Base-by-base conservation (phyloP, 2,888 invertebrate genomes). In the Pogonocherus hispidulus region DNA sequence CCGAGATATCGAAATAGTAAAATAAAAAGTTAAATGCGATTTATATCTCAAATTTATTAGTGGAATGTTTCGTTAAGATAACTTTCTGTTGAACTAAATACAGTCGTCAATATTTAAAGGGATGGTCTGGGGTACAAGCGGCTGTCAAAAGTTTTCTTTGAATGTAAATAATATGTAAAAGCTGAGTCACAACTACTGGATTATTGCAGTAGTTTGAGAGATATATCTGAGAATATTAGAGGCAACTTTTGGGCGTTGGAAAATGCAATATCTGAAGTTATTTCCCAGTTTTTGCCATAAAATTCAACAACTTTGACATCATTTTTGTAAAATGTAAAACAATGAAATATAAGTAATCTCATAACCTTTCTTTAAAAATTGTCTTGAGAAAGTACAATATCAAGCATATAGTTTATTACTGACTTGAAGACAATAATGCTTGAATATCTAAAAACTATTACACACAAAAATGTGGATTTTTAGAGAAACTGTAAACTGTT, bases 31-130 rank as follows among this genome's bases (percentile, higher is more conserved):
- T 79, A 76, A 80, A 82, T 80, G 78, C 77, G 82, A 84, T 84
- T 79, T 77, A 72, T 82, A 82, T 82, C 81, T 72, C 69, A 80
- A 82, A 84, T 84, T 84, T 85, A 85, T 85, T 84, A 84, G 83
- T 73, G 76, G 82, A 82, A 82, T 84, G 84, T 81, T 78, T 79
- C 79, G 76, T 69, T 71, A 75, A 83, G 84, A 84, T 84, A 84
- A 84, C 80, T 80, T 79, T 78, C 80, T 79, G 79, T 69, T 71
- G 77, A n/a, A n/a, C 80, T 79, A 80, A 80, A 82, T 80, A 78
- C 79, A 79, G 78, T 79, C 81, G 79, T 81, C 82, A 81, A 79
- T 80, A 78, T 78, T 71, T 77, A 75, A 72, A 76, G 76, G 77
- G 74, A 71, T 66, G 63, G 46, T 67, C 46, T 23, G 60, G 47